Conservation (phyloP, 2,888 invertebrate genomes). For the Tenthredo notha region DNA sequence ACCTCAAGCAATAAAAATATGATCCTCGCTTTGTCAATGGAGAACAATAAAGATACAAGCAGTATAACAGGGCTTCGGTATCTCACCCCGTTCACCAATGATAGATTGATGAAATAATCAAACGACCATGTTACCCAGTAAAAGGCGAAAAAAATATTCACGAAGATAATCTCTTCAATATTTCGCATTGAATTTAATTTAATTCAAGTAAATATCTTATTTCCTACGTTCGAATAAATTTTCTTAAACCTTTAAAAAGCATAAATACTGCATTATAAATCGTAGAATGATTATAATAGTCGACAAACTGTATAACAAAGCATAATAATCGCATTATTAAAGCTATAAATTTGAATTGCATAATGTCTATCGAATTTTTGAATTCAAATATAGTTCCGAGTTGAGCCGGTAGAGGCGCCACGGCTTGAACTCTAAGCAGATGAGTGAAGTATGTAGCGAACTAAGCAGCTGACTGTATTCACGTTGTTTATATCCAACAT, state of each 20-base stretch:
- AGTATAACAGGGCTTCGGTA: slow-evolving; percentile 38
- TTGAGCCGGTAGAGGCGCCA: background rate
- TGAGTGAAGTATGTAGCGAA: background rate
- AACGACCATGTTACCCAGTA: background rate
- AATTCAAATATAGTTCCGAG: background rate
- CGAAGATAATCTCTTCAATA: background rate
- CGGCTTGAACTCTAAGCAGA: background rate
- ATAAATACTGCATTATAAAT: too few species aligned
- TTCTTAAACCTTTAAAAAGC: background rate
- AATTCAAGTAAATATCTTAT: background rate
- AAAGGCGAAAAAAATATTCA: background rate
- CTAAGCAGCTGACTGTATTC: background rate
- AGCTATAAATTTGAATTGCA: background rate
- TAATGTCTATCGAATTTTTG: background rate
- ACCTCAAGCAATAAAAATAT: slow-evolving; percentile 59
- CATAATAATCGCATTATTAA: background rate
- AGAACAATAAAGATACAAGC: slow-evolving; percentile 51
- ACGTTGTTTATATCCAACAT: background rate
- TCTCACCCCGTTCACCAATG: slow-evolving; percentile 30
- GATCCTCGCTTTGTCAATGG: slow-evolving; percentile 55
- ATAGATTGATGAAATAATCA: background rate
- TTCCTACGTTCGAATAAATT: background rate
- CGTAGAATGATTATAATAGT: background rate
- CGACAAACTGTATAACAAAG: background rate
- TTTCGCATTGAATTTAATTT: background rate